Evolutionary conservation across 2,888 invertebrate species (phyloP).

Genomic region (Incurvaria masculella): DNA sequence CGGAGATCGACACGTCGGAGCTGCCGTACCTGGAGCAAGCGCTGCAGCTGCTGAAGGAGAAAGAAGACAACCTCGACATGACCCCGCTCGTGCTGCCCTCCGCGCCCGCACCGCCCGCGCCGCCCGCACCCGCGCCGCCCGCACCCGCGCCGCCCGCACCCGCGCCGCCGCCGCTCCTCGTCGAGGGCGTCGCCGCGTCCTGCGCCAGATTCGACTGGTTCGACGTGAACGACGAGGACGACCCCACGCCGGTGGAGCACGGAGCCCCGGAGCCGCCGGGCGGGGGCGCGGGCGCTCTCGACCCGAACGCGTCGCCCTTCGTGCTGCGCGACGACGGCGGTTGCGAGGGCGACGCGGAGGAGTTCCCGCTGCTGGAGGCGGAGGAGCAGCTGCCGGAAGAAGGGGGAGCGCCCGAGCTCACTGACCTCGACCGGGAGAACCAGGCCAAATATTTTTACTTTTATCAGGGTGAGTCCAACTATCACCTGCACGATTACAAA

Average conservation of each 20-base stretch:
- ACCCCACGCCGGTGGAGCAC: background rate
- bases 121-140: no score
- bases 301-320: constrained; percentile 38
- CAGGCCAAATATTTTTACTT: constrained; percentile 69
- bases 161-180: constrained; percentile 23
- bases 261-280: background rate
- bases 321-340: constrained; percentile 20
- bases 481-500: constrained; percentile 2
- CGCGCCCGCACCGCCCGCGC: no score
- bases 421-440: constrained; percentile 39
- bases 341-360: constrained; percentile 25
- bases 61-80: constrained; percentile 37
- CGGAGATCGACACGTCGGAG: constrained; percentile 76
- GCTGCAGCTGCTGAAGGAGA: constrained; percentile 59
- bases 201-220: constrained; percentile 43
- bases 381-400: constrained; percentile 23
- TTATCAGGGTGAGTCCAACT: constrained; percentile 78
- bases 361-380: constrained; percentile 32
- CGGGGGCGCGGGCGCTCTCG: constrained; percentile 19
- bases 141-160: background rate
- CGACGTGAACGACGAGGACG: constrained; percentile 32
- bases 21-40: constrained; percentile 85
- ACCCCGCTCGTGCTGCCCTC: constrained; percentile 25
- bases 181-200: constrained; percentile 32
- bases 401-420: constrained; percentile 21